Base-by-base conservation (phyloP, 2,113 vertebrate species). In the Burhinus oedicnemus region DNA sequence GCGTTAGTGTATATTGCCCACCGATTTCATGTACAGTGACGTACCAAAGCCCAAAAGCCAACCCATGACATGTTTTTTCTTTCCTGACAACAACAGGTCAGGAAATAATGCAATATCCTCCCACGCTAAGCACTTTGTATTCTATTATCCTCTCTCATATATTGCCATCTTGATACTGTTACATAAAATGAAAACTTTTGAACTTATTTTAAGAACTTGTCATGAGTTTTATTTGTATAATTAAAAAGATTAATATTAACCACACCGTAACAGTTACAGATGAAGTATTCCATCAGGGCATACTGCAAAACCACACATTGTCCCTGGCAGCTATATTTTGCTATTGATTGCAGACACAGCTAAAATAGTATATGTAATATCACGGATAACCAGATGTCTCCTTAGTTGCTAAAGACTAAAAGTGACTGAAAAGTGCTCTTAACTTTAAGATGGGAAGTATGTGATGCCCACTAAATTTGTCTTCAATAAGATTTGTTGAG, bases 91-190 rank as follows among this genome's bases (percentile, higher is more conserved):
- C 49, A 91, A 3, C n/a, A 70, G 27, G 19, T 61, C 90, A 95
- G 94, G 91, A 96, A 95, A 96, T 93, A 92, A 84, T 40, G 89
- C 72, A 93, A 75, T 94, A 84, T 93, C 96, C 89, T 97, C 76
- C 83, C 80, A 84, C 66, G 18, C 54, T 21, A 38, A 92, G 77
- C 80, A 82, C 52, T 83, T 95, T 79, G 69, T 76, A 6, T 71
- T 95, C 89, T 87, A 2, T 71, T n/a, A n/a, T 32, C 26, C 58
- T 49, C 68, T 83, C 64, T 5, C 57, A 55, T 32, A 4, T 58
- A 29, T 84, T 87, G 34, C 22, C n/a, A 2, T 54, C 38, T 88
- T 94, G 81, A 89, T 95, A 87, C 54, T 58, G 61, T 89, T 91
- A 85, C 42, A 47, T 49, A 32, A 77, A 77, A 72, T 66, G 62